These are phyloP conservation scores for Megalops cyprinoides DNA, from an alignment of 2,797 vertebrate genomes.

Conservation along the genomic window DNA sequence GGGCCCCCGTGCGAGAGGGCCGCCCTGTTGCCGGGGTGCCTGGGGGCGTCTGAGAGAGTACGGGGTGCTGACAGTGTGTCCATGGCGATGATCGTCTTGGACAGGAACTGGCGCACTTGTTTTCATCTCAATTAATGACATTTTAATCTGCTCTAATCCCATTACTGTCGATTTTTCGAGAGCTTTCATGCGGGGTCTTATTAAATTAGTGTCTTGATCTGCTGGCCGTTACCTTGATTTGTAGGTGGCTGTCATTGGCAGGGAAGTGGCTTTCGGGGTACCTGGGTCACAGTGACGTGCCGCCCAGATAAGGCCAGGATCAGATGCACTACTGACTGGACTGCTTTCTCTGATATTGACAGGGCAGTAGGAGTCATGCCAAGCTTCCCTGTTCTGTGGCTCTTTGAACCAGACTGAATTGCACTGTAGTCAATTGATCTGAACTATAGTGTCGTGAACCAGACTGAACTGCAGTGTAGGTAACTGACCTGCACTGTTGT, in stretches of 20 bases:
- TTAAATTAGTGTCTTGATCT: not conserved
- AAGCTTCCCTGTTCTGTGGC: not conserved
- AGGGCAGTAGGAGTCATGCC: not conserved
- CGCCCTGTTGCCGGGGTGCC: not conserved
- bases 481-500: not conserved
- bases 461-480: not conserved
- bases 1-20: no score
- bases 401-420: not conserved
- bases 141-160: not conserved
- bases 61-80: no score
- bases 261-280: not conserved
- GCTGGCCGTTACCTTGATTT: not conserved
- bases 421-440: not conserved
- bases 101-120: not conserved
- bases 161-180: not conserved
- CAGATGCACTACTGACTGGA: not conserved
- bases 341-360: not conserved
- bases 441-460: not conserved
- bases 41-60: not conserved
- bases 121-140: conserved; percentile 14
- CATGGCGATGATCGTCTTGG: not conserved
- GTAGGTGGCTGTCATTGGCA: not conserved
- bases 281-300: not conserved
- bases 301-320: not conserved
- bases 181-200: not conserved